Evolutionary conservation across 2,888 invertebrate genomes (phyloP).

Genomic region (Callinectes sapidus): DNA sequence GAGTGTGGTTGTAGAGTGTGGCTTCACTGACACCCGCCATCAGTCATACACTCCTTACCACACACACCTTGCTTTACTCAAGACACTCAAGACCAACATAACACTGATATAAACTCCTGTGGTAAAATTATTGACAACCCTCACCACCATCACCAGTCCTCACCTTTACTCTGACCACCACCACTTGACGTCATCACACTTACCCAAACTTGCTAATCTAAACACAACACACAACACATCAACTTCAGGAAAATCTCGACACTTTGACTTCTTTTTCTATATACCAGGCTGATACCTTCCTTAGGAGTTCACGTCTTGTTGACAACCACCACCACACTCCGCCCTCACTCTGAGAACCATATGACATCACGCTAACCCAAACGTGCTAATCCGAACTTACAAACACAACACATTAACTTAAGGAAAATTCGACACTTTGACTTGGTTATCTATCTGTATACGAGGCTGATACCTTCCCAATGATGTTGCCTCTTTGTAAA

Average conservation of each 20-base stretch:
- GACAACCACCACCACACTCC: too few species aligned
- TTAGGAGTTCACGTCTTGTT: too few species aligned
- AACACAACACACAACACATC: neutral
- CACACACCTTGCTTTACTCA: neutral
- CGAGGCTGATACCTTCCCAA: too few species aligned
- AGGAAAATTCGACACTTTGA: neutral
- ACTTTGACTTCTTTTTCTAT: neutral
- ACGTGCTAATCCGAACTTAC: neutral
- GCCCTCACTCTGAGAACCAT: neutral
- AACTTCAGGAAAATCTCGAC: neutral
- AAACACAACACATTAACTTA: neutral
- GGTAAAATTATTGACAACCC: too few species aligned
- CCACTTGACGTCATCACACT: neutral
- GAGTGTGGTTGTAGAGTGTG: neutral
- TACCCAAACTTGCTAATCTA: neutral
- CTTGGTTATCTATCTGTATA: too few species aligned
- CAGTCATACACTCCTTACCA: neutral
- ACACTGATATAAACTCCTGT: too few species aligned
- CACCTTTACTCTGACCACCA: too few species aligned
- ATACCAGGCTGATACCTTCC: too few species aligned
- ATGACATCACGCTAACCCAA: neutral
- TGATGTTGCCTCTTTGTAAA: neutral
- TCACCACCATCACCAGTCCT: too few species aligned
- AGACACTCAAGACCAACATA: too few species aligned
- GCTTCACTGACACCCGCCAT: neutral